A percentile compares a stretch with the other conserved stretches of the same genome.
phyloP scores from a whole-genome alignment of 1,140 invertebrate species.

The Dendroctonus ponderosae region DNA sequence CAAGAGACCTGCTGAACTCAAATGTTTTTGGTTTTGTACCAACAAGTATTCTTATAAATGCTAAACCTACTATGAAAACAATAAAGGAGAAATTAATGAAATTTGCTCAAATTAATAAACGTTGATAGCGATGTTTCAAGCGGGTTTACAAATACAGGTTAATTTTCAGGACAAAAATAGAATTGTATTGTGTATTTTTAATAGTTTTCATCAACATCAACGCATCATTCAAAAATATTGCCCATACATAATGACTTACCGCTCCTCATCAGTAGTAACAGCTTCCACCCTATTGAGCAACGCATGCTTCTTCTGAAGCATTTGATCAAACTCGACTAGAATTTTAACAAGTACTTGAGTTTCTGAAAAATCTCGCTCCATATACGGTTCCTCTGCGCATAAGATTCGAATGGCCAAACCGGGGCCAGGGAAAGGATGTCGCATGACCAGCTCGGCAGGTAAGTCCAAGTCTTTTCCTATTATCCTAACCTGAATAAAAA shows the following conservation, averaged over 20 bases:
- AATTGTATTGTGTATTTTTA: no score
- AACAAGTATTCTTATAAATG: no score
- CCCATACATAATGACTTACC: conserved; percentile 43
- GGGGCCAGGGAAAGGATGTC: conserved; percentile 96
- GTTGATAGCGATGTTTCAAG: no score
- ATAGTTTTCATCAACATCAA: no score
- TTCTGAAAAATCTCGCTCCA: conserved; percentile 93
- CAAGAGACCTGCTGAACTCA: no score
- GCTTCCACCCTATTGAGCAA: conserved; percentile 84
- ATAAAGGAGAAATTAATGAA: no score
- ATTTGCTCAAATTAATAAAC: no score
- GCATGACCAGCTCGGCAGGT: conserved; percentile 79
- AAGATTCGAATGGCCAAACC: conserved; percentile 94
- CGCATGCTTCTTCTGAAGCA: conserved; percentile 91
- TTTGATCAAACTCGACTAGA: conserved; percentile 88
- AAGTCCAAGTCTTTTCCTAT: conserved; percentile 88
- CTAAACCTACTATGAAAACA: no score
- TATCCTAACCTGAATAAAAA: conserved; percentile 50
- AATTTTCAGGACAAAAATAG: no score
- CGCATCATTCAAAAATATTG: no score
- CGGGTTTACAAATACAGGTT: no score
- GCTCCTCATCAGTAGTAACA: conserved; percentile 75
- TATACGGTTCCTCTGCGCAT: conserved; percentile 94
- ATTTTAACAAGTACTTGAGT: conserved; percentile 93
- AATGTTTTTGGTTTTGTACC: no score